Evolutionary conservation across 2,888 invertebrate genomes (phyloP).

Genomic region (Idaea straminata): DNA sequence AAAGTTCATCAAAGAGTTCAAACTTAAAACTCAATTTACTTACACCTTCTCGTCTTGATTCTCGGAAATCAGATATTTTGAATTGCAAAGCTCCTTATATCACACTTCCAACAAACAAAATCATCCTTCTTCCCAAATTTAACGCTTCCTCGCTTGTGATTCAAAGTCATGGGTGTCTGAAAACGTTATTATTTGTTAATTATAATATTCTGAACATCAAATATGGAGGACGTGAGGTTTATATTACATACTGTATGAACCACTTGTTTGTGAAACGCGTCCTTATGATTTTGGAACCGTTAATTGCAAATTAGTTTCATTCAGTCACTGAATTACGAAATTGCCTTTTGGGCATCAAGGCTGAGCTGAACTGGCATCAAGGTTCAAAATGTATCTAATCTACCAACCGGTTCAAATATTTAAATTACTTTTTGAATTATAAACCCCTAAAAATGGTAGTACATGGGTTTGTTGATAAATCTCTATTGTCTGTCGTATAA

Average conservation of each 20-base stretch:
- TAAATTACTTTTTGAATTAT: too few relatives aligned
- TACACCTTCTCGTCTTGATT: background rate
- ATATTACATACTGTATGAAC: background rate
- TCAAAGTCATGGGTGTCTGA: slow-evolving; percentile 8
- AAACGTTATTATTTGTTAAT: slow-evolving; percentile 30
- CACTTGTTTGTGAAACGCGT: background rate
- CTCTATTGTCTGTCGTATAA: too few relatives aligned
- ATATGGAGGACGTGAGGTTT: background rate
- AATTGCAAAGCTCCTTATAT: background rate
- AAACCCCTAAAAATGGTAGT: too few relatives aligned
- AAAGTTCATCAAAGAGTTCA: slow-evolving; percentile 1
- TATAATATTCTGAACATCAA: slow-evolving; percentile 15
- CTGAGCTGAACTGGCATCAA: background rate
- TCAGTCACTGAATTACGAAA: background rate
- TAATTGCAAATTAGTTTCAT: background rate
- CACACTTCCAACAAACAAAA: background rate
- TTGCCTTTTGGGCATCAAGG: background rate
- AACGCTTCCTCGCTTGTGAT: slow-evolving; percentile 20
- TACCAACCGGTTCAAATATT: too few relatives aligned
- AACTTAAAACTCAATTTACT: background rate
- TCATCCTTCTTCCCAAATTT: slow-evolving; percentile 15
- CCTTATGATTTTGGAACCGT: slow-evolving; percentile 8
- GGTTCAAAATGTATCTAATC: background rate
- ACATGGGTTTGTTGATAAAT: too few relatives aligned
- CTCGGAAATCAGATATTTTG: background rate